Conservation (phyloP, 2,888 invertebrate genomes). For the Ischnura elegans region DNA sequence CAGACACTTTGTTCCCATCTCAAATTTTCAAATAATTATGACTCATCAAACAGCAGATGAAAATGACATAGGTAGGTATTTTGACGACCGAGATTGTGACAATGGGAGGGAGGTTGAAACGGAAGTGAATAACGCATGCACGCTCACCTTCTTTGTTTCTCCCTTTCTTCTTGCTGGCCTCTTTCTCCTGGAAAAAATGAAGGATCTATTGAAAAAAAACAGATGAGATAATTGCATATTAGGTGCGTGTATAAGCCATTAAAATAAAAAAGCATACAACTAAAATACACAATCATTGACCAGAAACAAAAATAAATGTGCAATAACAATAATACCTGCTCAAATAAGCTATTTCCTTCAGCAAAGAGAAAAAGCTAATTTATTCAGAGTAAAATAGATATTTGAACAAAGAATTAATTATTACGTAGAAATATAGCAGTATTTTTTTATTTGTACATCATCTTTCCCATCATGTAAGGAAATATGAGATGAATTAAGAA, state of each 20-base stretch:
- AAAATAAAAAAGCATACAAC: conserved; percentile 59
- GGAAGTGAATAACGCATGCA: conserved; percentile 71
- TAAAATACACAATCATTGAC: conserved; percentile 18
- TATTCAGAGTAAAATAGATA: conserved; percentile 2
- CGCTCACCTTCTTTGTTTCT: conserved; percentile 93
- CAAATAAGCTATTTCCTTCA: conserved; percentile 36
- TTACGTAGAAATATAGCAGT: too few relatives aligned
- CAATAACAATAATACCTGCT: conserved; percentile 28
- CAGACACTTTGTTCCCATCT: too few relatives aligned
- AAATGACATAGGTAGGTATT: too few relatives aligned
- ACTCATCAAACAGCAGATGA: too few relatives aligned
- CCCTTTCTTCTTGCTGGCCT: conserved; percentile 89
- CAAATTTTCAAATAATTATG: too few relatives aligned
- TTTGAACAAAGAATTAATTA: not conserved
- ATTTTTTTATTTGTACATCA: too few relatives aligned
- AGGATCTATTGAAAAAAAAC: conserved; percentile 73
- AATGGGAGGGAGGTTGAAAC: too few relatives aligned
- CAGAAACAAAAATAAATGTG: conserved; percentile 48
- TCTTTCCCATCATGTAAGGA: not conserved
- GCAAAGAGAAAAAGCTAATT: conserved; percentile 33
- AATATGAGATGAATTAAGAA: not conserved
- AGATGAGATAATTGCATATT: conserved; percentile 68
- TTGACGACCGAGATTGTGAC: too few relatives aligned
- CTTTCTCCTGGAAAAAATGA: conserved; percentile 85
- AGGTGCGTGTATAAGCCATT: conserved; percentile 62